These are phyloP conservation scores for Gymnocypris eckloni DNA, from an alignment of 2,797 vertebrate genomes.

Conservation along the genomic window DNA sequence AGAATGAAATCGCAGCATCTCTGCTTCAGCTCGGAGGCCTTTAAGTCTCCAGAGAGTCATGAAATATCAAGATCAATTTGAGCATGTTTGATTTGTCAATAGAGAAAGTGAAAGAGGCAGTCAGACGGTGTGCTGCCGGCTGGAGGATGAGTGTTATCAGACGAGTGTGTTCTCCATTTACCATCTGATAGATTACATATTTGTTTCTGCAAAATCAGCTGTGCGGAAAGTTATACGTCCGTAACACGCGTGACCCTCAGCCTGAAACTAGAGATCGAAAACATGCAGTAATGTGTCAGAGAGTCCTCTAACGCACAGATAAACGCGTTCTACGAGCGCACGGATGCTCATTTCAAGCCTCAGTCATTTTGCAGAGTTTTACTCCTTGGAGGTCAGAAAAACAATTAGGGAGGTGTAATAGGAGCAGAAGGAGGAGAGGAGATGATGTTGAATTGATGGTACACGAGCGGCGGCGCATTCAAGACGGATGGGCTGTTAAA, in stretches of 20 bases:
- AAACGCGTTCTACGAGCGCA: constrained; percentile 27
- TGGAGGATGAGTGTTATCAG: not conserved
- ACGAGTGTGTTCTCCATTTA: not conserved
- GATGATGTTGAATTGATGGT: constrained; percentile 65
- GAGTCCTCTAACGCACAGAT: not conserved
- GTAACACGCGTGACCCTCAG: not conserved
- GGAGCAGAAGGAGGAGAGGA: constrained; percentile 63
- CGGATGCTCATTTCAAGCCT: constrained; percentile 71
- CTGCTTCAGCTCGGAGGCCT: not conserved
- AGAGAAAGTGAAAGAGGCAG: not conserved
- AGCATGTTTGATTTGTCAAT: not conserved
- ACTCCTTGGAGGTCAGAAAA: constrained; percentile 72
- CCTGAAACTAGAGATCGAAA: constrained; percentile 5
- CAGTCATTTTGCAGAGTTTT: constrained; percentile 64
- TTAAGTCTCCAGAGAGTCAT: not conserved
- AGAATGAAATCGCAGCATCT: not conserved
- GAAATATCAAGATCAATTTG: constrained; percentile 10
- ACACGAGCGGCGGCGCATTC: constrained; percentile 53
- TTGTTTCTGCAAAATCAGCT: not conserved
- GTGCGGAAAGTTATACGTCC: not conserved
- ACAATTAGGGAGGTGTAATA: constrained; percentile 73
- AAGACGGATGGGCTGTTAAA: constrained; percentile 57
- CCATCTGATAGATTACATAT: not conserved
- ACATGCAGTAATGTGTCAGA: not conserved
- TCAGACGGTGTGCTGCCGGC: not conserved